Evolutionary conservation across 2,888 invertebrate species (phyloP).

Genomic region (Parnassius apollo): DNA sequence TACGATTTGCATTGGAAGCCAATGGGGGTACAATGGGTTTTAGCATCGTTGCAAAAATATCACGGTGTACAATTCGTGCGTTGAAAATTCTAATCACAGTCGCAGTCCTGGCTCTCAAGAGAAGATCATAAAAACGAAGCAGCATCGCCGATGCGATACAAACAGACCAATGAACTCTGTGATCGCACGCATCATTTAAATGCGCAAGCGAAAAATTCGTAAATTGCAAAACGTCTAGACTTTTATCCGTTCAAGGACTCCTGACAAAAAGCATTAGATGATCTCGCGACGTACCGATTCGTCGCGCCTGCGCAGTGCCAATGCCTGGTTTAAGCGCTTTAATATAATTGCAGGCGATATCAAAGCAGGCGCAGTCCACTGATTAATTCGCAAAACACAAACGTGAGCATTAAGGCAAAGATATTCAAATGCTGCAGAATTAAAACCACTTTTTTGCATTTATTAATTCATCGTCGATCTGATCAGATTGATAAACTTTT

Average conservation of each 20-base stretch:
- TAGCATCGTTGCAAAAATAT: constrained; percentile 69
- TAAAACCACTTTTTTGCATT: constrained; percentile 20
- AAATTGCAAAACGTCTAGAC: constrained; percentile 73
- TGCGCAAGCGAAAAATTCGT: constrained; percentile 72
- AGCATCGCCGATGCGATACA: constrained; percentile 48
- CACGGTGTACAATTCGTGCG: constrained; percentile 59
- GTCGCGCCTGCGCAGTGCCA: constrained; percentile 53
- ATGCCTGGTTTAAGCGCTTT: constrained; percentile 33
- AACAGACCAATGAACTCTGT: constrained; percentile 69
- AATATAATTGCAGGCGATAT: constrained; percentile 49
- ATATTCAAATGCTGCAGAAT: constrained; percentile 16
- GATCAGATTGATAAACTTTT: constrained; percentile 21
- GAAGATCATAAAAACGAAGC: constrained; percentile 48
- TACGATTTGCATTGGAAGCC: constrained; percentile 54
- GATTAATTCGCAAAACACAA: constrained; percentile 18
- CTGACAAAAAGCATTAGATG: constrained; percentile 52
- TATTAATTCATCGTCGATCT: constrained; percentile 22
- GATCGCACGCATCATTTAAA: constrained; percentile 70
- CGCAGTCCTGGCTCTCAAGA: constrained; percentile 45
- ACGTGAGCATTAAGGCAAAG: constrained; percentile 15
- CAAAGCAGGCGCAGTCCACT: constrained; percentile 46
- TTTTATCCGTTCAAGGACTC: constrained; percentile 64
- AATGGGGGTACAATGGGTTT: constrained; percentile 55
- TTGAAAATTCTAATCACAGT: constrained; percentile 72
- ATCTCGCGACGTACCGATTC: constrained; percentile 48